Base-by-base conservation (phyloP, 92 coral and sea anemone species). In the Heteractis magnifica region DNA sequence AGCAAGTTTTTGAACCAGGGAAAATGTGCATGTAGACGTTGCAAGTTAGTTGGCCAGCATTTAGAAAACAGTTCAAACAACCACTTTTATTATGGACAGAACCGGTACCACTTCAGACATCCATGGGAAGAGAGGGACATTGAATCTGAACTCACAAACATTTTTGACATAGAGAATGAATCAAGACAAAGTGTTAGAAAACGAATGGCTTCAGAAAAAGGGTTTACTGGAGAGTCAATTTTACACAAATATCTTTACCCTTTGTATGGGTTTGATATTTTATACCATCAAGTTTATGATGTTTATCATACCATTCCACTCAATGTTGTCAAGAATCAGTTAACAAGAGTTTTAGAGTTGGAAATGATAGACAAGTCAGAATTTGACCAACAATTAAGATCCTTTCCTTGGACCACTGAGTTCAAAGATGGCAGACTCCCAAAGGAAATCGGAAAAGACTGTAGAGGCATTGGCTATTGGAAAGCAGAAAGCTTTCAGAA, bases 401-500 rank as follows among this genome's bases (percentile, higher is more conserved):
- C 72, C 60, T 90, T 90, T 81, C 91, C 93, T 18, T 90, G 93
- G 93, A 75, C 93, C 15, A 16, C 23, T 14, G 86, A 90, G 34
- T 70, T 90, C 21, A 90, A 87, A 68, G 84, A 76, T 85, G 92
- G 89, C 1, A 85, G 92, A 86, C 79, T 89, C 14, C 86, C 86
- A 80, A 75, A 65, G 56, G 62, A 80, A 80, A 41, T 80, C 13
- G 89, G 79, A 21, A 77, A 89, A 72, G 87, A 87, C 55, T 80
- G 89, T 59, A 90, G 83, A 90, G 90, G 93, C n/a, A 71, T 87
- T 75, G 91, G 91, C 13, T 71, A 90, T n/a, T 87, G 93, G 88
- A 90, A 90, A 71, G 93, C 93, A 44, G 93, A 84, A 56, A 52
- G 91, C 41, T 76, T 87, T 11, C 93, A 83, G 59, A 90, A 90